A percentile compares a stretch with the other conserved stretches of the same genome.
Evolutionary conservation across 1,140 invertebrate species (phyloP).

Genomic region (Mya arenaria): DNA sequence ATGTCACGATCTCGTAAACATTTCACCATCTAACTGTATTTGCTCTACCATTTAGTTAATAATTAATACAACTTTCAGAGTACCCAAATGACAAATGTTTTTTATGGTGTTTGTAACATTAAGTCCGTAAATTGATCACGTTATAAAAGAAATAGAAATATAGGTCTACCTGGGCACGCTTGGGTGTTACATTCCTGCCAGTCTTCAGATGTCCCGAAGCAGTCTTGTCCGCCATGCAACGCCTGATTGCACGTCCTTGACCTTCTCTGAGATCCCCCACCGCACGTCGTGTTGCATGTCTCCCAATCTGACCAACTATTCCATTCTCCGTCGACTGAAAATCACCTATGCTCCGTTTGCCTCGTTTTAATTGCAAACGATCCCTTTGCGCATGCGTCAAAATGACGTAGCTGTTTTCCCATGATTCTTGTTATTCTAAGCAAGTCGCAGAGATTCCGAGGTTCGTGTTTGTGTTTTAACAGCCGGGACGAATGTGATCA

Average conservation of each 20-base stretch:
- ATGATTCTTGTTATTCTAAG: too few relatives aligned
- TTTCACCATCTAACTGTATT: too few relatives aligned
- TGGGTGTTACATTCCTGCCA: conserved; percentile 60
- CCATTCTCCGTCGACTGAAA: conserved; percentile 73
- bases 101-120: too few relatives aligned
- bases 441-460: too few relatives aligned
- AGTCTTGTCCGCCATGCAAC: conserved; percentile 64
- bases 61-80: too few relatives aligned
- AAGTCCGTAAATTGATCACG: too few relatives aligned
- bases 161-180: conserved; percentile 71
- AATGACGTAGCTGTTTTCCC: not conserved
- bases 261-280: conserved; percentile 90
- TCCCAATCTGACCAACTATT: conserved; percentile 88
- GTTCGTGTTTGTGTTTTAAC: too few relatives aligned
- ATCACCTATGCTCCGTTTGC: conserved; percentile 15
- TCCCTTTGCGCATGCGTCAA: not conserved
- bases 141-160: not conserved
- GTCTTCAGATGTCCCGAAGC: conserved; percentile 59
- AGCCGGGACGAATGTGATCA: too few relatives aligned
- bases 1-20: too few relatives aligned
- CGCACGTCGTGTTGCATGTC: conserved; percentile 93
- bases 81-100: too few relatives aligned
- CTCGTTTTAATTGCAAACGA: not conserved
- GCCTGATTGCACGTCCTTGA: conserved; percentile 67
- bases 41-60: too few relatives aligned